Conservation (phyloP, 2,113 vertebrate genomes). For the Alligator mississippiensis region DNA sequence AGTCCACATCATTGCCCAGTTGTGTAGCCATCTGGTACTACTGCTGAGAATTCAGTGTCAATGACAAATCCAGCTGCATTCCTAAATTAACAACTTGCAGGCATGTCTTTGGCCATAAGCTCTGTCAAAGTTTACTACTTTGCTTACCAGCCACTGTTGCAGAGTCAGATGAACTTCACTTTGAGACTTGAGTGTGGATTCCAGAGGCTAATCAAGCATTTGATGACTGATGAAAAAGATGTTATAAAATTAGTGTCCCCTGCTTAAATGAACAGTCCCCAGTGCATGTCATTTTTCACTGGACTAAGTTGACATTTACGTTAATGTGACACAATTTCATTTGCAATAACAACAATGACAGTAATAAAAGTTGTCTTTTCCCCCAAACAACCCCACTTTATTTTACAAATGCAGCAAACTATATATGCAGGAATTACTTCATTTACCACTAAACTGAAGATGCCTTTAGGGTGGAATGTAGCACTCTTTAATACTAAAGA, state of each 20-base stretch:
- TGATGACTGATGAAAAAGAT: neutral
- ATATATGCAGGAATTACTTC: neutral
- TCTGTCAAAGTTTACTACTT: neutral
- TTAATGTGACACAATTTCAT: neutral
- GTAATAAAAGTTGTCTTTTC: neutral
- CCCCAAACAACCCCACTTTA: neutral
- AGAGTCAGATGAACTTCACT: neutral
- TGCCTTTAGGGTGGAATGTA: neutral
- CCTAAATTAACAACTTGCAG: constrained; percentile 36
- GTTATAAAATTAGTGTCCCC: neutral
- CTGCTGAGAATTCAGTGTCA: neutral
- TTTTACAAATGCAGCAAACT: neutral
- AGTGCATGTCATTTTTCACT: neutral
- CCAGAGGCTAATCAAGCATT: neutral
- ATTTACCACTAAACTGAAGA: neutral
- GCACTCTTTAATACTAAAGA: neutral
- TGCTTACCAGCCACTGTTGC: neutral
- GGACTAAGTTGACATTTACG: neutral
- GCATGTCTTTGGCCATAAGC: neutral
- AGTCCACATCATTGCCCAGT: constrained; percentile 8
- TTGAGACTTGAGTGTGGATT: neutral
- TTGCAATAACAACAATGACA: neutral
- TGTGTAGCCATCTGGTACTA: constrained; percentile 18
- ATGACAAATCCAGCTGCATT: constrained; percentile 39
- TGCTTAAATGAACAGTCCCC: neutral